phyloP scores from a whole-genome alignment of 2,797 vertebrate genomes.

The Pelodytes ibericus region DNA sequence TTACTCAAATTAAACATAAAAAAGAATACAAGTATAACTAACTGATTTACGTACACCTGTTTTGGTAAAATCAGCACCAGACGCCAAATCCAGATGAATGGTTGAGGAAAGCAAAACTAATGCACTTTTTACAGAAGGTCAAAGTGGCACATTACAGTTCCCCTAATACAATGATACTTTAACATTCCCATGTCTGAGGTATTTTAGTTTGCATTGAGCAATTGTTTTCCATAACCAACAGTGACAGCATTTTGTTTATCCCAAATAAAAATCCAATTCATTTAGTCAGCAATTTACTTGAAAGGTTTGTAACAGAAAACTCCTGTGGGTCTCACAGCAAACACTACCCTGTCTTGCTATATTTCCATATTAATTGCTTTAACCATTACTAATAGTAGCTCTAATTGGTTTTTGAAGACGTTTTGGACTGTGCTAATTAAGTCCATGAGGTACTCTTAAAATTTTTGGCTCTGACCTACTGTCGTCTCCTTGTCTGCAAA shows the following conservation, averaged over 20 bases:
- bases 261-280: constrained; percentile 61
- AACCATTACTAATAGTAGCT: constrained; percentile 63
- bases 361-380: constrained; percentile 69
- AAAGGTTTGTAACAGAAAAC: constrained; percentile 66
- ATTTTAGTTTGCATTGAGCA: no score
- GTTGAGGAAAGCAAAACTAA: no score
- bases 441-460: constrained; percentile 64
- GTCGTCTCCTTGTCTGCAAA: constrained; percentile 60
- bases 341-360: constrained; percentile 60
- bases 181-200: no score
- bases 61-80: no score
- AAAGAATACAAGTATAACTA: no score
- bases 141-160: no score
- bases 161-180: no score
- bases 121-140: no score
- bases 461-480: constrained; percentile 55
- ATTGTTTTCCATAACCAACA: constrained; percentile 35
- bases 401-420: constrained; percentile 67
- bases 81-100: no score
- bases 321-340: constrained; percentile 59
- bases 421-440: constrained; percentile 67
- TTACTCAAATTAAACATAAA: no score
- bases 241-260: constrained; percentile 61
- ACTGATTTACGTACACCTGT: no score
- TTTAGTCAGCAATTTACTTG: constrained; percentile 65